Evolutionary conservation across 2,113 vertebrate species (phyloP).

Genomic region (Rutilus rutilus): DNA sequence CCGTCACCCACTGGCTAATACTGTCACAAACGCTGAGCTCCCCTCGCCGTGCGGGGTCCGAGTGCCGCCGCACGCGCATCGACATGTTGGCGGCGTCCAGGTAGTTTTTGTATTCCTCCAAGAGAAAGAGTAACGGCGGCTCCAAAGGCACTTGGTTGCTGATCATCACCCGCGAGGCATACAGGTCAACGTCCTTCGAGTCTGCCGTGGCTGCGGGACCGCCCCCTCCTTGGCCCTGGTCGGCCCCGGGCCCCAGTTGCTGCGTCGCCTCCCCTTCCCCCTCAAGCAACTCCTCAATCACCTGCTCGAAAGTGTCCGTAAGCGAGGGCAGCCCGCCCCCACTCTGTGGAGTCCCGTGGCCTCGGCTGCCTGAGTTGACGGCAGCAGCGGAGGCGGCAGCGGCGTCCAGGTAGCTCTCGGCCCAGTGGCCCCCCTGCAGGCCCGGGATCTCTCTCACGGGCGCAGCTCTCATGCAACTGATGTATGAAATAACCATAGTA

Average conservation of each 20-base stretch:
- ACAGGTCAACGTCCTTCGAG: slow-evolving; percentile 94
- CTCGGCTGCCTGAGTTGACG: slow-evolving; percentile 73
- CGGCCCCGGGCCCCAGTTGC: slow-evolving; percentile 75
- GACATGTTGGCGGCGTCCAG: slow-evolving; percentile 99
- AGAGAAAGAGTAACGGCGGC: slow-evolving; percentile 97
- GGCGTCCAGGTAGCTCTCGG: slow-evolving; percentile 91
- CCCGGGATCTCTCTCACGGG: slow-evolving; percentile 94
- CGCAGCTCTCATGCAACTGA: slow-evolving; percentile 99
- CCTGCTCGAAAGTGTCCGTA: slow-evolving; percentile 96
- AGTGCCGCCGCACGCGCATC: slow-evolving; percentile 97
- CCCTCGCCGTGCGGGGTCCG: slow-evolving; percentile 92
- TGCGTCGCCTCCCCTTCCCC: slow-evolving; percentile 83
- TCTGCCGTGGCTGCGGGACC: slow-evolving; percentile 76
- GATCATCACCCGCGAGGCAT: slow-evolving; percentile 95
- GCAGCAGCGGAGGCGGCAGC: slow-evolving; percentile 69
- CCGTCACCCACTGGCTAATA: slow-evolving; percentile 99
- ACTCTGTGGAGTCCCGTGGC: slow-evolving; percentile 92
- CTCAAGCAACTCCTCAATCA: slow-evolving; percentile 97
- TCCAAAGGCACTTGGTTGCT: slow-evolving; percentile 99
- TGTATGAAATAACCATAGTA: slow-evolving; percentile 99
- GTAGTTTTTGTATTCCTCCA: slow-evolving; percentile 99
- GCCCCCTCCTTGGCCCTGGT: slow-evolving; percentile 79
- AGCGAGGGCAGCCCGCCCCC: slow-evolving; percentile 85
- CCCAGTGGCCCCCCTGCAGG: slow-evolving; percentile 88
- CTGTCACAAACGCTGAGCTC: slow-evolving; percentile 99